phyloP scores from a whole-genome alignment of 2,888 invertebrate genomes.

The Aphrophora alni region DNA sequence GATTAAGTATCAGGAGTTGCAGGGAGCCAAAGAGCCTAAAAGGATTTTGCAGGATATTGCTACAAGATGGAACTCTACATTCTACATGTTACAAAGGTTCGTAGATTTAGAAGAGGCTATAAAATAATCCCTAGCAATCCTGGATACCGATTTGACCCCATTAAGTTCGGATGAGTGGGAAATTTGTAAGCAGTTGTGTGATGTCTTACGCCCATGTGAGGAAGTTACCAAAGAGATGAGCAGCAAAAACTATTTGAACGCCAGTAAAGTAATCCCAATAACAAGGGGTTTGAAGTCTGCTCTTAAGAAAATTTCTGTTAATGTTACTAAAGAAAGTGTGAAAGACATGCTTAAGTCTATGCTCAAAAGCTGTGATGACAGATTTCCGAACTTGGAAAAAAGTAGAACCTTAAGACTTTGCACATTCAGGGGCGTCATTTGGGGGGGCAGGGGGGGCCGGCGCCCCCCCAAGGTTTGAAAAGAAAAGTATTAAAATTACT shows the following conservation, averaged over 20 bases:
- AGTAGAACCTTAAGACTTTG: too few relatives aligned
- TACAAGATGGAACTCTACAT: too few relatives aligned
- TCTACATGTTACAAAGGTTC: too few relatives aligned
- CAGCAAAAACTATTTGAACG: constrained; percentile 34
- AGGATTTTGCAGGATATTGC: constrained; percentile 10
- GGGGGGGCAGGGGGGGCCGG: too few relatives aligned
- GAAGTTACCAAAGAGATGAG: constrained; percentile 36
- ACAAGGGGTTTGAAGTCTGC: constrained; percentile 18
- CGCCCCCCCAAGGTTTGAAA: too few relatives aligned
- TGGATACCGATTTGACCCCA: not conserved
- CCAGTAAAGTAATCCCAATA: constrained; percentile 28
- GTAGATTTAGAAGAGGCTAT: constrained; percentile 7
- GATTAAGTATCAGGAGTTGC: not conserved
- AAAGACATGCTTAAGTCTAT: not conserved
- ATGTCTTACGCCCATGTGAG: constrained; percentile 30
- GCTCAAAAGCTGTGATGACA: too few relatives aligned
- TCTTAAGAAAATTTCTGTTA: not conserved
- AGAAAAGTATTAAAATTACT: too few relatives aligned
- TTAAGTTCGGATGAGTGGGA: not conserved
- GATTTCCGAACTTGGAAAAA: too few relatives aligned
- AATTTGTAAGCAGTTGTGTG: constrained; percentile 15
- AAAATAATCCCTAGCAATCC: constrained; percentile 41
- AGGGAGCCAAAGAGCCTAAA: constrained; percentile 15
- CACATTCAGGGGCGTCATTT: too few relatives aligned
- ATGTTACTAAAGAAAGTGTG: not conserved